Percentiles rank a stretch among this genome's conserved stretches.
Evolutionary conservation across 2,888 invertebrate species (phyloP).

Genomic region (Allolobophora icterica): DNA sequence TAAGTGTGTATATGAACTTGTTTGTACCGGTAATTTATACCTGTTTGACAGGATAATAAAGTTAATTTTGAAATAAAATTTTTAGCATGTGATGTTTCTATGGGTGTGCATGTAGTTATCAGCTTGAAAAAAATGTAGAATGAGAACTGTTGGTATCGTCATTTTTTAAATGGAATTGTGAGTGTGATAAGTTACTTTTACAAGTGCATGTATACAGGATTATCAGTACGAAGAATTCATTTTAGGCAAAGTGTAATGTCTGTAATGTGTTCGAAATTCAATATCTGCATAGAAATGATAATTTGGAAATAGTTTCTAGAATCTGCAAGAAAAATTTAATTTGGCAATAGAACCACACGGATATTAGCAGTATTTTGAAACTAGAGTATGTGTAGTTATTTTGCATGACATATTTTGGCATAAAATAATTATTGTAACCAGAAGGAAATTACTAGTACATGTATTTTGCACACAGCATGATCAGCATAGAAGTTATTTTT

Average conservation of each 20-base stretch:
- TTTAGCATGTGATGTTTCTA: neutral
- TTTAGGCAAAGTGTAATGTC: neutral
- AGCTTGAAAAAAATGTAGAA: neutral
- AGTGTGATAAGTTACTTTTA: too few species aligned
- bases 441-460: neutral
- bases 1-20: neutral
- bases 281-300: neutral
- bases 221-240: neutral
- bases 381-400: neutral
- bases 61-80: neutral
- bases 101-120: neutral
- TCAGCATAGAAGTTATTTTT: neutral
- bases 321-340: neutral
- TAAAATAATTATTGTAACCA: neutral
- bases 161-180: neutral
- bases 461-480: neutral
- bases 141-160: neutral
- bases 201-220: too few species aligned
- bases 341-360: neutral
- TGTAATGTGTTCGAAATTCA: neutral
- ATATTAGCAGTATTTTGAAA: constrained; percentile 8
- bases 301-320: neutral
- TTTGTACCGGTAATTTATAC: too few species aligned
- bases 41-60: neutral
- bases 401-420: constrained; percentile 8